A percentile compares a stretch with the other conserved stretches of the same genome.
Conservation (phyloP, 2,113 vertebrate species). For the Shinisaurus crocodilurus region DNA sequence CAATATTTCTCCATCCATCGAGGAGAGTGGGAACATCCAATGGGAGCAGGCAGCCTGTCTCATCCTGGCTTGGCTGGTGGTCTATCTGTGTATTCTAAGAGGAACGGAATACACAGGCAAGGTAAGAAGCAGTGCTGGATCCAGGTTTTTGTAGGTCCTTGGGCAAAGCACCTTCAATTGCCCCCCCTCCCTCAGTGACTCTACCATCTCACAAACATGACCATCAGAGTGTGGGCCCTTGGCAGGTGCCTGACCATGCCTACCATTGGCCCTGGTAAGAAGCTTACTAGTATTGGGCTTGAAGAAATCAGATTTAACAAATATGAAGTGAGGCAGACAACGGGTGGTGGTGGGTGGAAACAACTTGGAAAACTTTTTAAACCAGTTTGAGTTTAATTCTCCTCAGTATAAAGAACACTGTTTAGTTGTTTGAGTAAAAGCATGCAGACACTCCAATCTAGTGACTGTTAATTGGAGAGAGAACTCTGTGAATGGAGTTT, state of each 20-base stretch:
- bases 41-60: slow-evolving; percentile 87
- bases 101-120: slow-evolving; percentile 91
- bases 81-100: slow-evolving; percentile 87
- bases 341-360: background rate
- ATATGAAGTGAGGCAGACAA: background rate
- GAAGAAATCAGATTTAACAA: background rate
- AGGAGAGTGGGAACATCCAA: slow-evolving; percentile 82
- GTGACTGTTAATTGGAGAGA: background rate
- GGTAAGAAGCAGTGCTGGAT: slow-evolving; percentile 69
- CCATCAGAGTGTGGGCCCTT: no score
- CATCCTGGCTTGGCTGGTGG: slow-evolving; percentile 87
- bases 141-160: no score
- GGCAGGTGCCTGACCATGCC: no score
- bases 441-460: background rate
- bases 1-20: slow-evolving; percentile 87
- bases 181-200: no score
- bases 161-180: no score
- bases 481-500: background rate
- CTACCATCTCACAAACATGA: background rate
- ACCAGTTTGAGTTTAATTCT: background rate
- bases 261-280: slow-evolving; percentile 69
- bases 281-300: background rate
- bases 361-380: background rate
- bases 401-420: background rate
- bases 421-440: background rate